A percentile compares a stretch with the other conserved stretches of the same genome.
Conservation (phyloP, 2,797 vertebrate genomes). For the Agapornis canus region DNA sequence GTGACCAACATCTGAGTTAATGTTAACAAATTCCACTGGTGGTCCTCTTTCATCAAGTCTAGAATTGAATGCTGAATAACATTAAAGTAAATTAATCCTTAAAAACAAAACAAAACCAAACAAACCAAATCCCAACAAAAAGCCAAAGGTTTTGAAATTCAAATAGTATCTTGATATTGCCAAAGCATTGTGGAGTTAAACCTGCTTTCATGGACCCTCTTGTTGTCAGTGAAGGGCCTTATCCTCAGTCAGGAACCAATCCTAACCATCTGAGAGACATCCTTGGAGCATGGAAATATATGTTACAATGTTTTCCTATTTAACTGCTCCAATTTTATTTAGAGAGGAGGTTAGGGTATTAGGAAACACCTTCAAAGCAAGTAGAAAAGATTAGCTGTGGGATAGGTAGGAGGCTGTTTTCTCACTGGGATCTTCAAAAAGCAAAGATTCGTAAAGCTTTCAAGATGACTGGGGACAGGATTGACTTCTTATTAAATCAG, state of each 20-base stretch:
- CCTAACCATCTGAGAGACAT: neutral
- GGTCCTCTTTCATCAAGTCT: neutral
- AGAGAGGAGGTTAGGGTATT: neutral
- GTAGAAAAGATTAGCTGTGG: neutral
- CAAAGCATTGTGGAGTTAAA: neutral
- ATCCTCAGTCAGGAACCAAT: neutral
- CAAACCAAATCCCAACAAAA: neutral
- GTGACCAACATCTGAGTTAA: neutral
- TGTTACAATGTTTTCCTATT: conserved; percentile 29
- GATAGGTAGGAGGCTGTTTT: conserved; percentile 5
- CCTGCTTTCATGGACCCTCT: conserved; percentile 3
- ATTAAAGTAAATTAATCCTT: neutral
- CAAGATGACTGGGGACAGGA: conserved; percentile 43
- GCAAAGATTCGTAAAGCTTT: conserved; percentile 71
- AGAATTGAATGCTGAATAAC: neutral
- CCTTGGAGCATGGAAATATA: conserved; percentile 8
- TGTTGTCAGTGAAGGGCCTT: conserved; percentile 34
- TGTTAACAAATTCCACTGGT: neutral
- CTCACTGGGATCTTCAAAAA: conserved; percentile 69
- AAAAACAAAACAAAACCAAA: neutral
- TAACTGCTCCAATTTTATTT: neutral
- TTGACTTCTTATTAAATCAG: conserved; percentile 72
- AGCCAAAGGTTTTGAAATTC: neutral
- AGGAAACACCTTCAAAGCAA: conserved; percentile 28
- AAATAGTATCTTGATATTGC: neutral